Evolutionary conservation across 2,113 vertebrate species (phyloP).

Genomic region (Suricata suricatta): DNA sequence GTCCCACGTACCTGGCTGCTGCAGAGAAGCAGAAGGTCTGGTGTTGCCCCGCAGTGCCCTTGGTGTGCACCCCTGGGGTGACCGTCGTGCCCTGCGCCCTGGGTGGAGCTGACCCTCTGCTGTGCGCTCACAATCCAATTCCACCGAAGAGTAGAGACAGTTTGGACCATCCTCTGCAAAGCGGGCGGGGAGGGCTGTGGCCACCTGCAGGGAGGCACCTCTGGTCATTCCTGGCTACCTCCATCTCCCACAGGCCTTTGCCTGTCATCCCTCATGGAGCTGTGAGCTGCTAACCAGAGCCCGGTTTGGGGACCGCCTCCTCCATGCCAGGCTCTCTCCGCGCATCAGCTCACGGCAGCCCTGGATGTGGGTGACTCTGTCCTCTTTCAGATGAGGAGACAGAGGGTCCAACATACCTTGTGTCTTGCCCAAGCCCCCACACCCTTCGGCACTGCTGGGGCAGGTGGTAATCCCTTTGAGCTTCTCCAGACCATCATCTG

Average conservation of each 20-base stretch:
- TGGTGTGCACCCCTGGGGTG: not conserved
- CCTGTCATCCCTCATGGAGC: no score
- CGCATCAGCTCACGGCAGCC: not conserved
- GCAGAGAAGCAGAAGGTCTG: not conserved
- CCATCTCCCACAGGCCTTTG: not conserved
- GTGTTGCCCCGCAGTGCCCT: not conserved
- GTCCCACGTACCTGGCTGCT: not conserved
- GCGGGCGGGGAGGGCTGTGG: fast-evolving
- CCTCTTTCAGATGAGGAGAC: not conserved
- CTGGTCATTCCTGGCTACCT: not conserved
- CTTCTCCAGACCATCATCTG: not conserved
- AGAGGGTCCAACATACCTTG: not conserved
- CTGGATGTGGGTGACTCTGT: not conserved
- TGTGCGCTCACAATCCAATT: fast-evolving
- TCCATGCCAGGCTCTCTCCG: no score
- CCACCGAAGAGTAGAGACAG: not conserved
- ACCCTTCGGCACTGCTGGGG: not conserved
- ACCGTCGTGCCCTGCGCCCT: fast-evolving
- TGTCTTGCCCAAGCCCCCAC: not conserved
- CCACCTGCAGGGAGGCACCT: not conserved
- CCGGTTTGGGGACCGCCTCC: not conserved
- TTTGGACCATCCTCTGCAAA: not conserved
- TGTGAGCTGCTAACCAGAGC: not conserved
- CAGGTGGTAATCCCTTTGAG: fast-evolving
- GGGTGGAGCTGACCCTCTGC: no score